Base-by-base conservation (phyloP, 1,140 invertebrate genomes). In the Saccostrea glomerata region DNA sequence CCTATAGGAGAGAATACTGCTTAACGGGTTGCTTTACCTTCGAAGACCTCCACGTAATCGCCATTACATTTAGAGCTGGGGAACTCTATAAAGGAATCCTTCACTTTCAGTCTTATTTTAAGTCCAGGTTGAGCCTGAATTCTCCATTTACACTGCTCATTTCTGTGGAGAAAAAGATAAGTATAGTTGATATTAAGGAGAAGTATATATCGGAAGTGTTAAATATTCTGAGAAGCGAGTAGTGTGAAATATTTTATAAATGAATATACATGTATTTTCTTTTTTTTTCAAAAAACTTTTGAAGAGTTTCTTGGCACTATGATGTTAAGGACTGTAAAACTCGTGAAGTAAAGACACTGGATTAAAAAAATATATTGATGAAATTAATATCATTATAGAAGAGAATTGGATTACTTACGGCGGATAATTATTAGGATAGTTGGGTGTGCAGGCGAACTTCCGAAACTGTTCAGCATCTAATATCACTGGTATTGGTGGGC, bases 1-100 rank as follows among this genome's bases (percentile, higher is more conserved):
- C 47, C 47, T 47, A 47, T 2, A 47, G 6, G 47, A 47, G 47
- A 47, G 9, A 47, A 47, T 47, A 47, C 6, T 47, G 17, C 17
- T 63, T 63, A 20, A 63, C 2, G 17, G 17, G 15, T 20, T 63
- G 13, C 6, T 17, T 36, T 77, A 77, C 30, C 25, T 11, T 77
- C 70, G 13, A 77, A 77, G 70, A 77, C 70, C 13, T 77, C 70
- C 25, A 25, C 70, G 15, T 77, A 77, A 13, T 77, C 70, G 13
- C 70, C 70, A 30, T 36, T 30, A 36, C 70, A 77, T 36, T 17
- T 73, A 0, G 66, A 36, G 70, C 13, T 12, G 25, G 25, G 12
- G 30, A 6, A 6, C 70, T 77, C 70, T 77, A 77, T 77, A 30
- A 77, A 77, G 30, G 70, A 77, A 15, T 77, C 2, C 12, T 36